phyloP scores from a whole-genome alignment of 37 sponge, comb jelly and placozoan species.

The Halichondria panicea region DNA sequence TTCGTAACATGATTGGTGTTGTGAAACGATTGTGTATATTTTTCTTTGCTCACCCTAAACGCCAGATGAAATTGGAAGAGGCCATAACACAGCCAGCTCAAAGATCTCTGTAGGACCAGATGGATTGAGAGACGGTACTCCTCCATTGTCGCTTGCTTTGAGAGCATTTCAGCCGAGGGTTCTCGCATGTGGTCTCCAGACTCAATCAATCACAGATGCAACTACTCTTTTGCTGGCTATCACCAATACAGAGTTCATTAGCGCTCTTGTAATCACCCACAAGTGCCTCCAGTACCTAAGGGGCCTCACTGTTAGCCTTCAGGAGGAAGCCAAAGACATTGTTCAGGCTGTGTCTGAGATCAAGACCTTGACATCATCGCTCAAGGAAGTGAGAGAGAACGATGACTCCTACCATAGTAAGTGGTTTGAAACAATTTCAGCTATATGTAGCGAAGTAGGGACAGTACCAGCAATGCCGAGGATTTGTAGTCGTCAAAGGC shows the following conservation, averaged over 20 bases:
- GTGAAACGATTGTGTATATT: conserved; percentile 43
- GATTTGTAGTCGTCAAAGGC: conserved; percentile 31
- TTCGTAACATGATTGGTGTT: conserved; percentile 63
- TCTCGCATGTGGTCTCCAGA: conserved; percentile 44
- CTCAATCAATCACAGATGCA: conserved; percentile 48
- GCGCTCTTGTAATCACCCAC: conserved; percentile 56
- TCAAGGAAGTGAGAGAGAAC: conserved; percentile 40
- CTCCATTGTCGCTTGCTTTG: conserved; percentile 64
- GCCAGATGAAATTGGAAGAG: conserved; percentile 44
- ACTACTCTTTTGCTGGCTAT: conserved; percentile 50
- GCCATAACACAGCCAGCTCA: conserved; percentile 55
- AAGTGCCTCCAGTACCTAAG: conserved; percentile 43
- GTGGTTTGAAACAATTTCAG: conserved; percentile 15
- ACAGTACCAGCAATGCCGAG: conserved; percentile 19
- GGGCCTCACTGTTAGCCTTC: conserved; percentile 49
- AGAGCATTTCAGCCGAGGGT: conserved; percentile 55
- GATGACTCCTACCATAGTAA: conserved; percentile 22
- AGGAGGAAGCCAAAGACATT: conserved; percentile 62
- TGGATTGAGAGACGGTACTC: conserved; percentile 70
- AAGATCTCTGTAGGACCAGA: conserved; percentile 57
- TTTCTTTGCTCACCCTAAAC: conserved; percentile 66
- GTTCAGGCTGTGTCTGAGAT: conserved; percentile 58
- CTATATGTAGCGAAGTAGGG: conserved; percentile 17
- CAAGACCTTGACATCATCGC: conserved; percentile 8
- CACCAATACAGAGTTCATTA: conserved; percentile 47